Percentiles rank a stretch among this genome's conserved stretches.
Evolutionary conservation across 1,140 invertebrate species (phyloP).

Genomic region (Telenomus remus): DNA sequence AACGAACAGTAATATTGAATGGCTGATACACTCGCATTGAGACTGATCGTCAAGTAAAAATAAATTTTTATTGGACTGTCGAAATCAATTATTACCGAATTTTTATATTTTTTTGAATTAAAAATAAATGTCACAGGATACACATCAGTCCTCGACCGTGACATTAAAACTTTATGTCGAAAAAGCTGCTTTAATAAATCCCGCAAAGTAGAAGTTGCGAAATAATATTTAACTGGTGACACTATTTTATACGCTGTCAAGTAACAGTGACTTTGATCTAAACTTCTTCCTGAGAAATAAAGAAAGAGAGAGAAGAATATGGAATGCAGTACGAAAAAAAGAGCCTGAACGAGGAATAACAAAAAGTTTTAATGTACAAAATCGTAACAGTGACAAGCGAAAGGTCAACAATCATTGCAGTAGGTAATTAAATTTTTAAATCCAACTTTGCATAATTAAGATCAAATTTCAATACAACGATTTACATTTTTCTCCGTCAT

Average conservation of each 20-base stretch:
- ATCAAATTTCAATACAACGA: no score
- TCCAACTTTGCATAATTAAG: not conserved
- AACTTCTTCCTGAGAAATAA: slow-evolving; percentile 27
- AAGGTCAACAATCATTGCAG: not conserved
- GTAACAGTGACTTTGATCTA: slow-evolving; percentile 44
- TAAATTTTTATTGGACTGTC: not conserved
- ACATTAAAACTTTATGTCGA: slow-evolving; percentile 17
- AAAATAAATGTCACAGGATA: slow-evolving; percentile 16
- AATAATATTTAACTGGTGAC: slow-evolving; percentile 45
- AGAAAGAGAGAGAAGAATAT: slow-evolving; percentile 9
- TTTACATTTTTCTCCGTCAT: no score
- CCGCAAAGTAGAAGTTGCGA: slow-evolving; percentile 14
- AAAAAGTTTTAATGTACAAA: slow-evolving; percentile 32
- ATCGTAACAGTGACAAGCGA: slow-evolving; percentile 11
- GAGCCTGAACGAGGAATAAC: no score
- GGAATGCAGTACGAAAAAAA: not conserved
- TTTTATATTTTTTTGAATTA: slow-evolving; percentile 33
- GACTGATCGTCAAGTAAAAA: no score
- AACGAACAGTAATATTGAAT: no score
- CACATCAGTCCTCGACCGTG: not conserved
- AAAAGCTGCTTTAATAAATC: slow-evolving; percentile 41
- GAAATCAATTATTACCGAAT: slow-evolving; percentile 27
- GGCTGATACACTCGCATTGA: no score
- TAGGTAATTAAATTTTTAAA: not conserved
- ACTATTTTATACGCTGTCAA: slow-evolving; percentile 27